Evolutionary conservation across 2,797 vertebrate genomes (phyloP).

Genomic region (Melanotaenia maccullochi): DNA sequence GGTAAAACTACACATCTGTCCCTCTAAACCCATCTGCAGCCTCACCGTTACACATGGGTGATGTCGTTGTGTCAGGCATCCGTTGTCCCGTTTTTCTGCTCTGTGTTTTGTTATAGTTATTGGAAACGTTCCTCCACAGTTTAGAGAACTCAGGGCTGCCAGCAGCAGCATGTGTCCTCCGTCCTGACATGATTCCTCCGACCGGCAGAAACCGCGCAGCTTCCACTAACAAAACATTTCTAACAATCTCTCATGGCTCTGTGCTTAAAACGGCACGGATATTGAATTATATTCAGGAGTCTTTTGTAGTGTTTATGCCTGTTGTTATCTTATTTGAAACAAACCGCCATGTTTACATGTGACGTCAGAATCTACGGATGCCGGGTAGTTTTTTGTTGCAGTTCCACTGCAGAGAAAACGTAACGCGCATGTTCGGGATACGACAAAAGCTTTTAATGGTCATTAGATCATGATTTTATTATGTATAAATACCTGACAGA

Average conservation of each 20-base stretch:
- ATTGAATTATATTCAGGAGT: accelerated
- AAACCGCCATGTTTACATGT: slow-evolving; percentile 58
- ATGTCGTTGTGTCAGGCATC: slow-evolving; percentile 9
- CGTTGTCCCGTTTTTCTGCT: slow-evolving; percentile 30
- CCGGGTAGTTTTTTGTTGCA: slow-evolving; percentile 18
- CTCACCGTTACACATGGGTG: slow-evolving; percentile 53
- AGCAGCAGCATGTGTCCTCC: slow-evolving; percentile 19
- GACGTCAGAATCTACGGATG: slow-evolving; percentile 70
- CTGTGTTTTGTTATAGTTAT: slow-evolving; percentile 30
- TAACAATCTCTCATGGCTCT: accelerated
- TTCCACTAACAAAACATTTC: slow-evolving; percentile 13
- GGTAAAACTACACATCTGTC: no score
- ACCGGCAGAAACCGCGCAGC: neutral
- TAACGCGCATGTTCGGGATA: neutral
- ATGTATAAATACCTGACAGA: neutral
- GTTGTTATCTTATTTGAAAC: slow-evolving; percentile 4
- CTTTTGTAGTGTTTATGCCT: slow-evolving; percentile 11
- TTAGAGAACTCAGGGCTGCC: slow-evolving; percentile 35
- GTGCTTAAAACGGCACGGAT: accelerated
- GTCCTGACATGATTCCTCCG: slow-evolving; percentile 53
- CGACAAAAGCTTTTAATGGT: neutral
- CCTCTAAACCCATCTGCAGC: neutral
- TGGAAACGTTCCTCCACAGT: slow-evolving; percentile 47
- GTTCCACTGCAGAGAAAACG: neutral
- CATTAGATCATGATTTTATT: neutral